Conservation (phyloP, 2,888 invertebrate species). For the Melolontha melolontha region DNA sequence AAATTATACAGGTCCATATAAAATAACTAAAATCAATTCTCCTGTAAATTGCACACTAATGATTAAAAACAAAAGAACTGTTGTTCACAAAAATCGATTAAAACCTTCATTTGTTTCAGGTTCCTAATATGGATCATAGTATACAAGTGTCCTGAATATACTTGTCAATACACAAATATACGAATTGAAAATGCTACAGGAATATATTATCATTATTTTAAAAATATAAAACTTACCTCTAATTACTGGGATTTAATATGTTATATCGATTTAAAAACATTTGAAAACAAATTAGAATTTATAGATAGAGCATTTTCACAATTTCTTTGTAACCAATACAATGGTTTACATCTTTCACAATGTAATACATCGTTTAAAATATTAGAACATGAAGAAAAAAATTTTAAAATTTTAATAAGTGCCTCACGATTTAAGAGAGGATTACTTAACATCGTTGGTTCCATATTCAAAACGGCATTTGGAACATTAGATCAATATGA, state of each 20-base stretch:
- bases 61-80: constrained; percentile 25
- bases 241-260: constrained; percentile 5
- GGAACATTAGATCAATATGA: too few relatives aligned
- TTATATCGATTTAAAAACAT: not conserved
- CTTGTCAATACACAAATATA: not conserved
- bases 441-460: too few relatives aligned
- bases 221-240: not conserved
- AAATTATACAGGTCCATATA: constrained; percentile 33
- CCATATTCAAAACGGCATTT: too few relatives aligned
- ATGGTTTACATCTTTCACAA: not conserved
- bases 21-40: constrained; percentile 22
- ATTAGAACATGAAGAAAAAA: too few relatives aligned
- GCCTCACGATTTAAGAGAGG: too few relatives aligned
- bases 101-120: constrained; percentile 34
- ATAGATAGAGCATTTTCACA: not conserved
- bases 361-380: not conserved
- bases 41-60: constrained; percentile 32
- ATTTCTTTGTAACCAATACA: not conserved
- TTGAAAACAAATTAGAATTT: constrained; percentile 12
- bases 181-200: constrained; percentile 2
- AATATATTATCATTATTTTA: constrained; percentile 4
- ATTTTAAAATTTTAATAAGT: too few relatives aligned
- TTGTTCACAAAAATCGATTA: constrained; percentile 40
- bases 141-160: too few relatives aligned
- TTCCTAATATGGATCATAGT: too few relatives aligned